A percentile compares a stretch with the other conserved stretches of the same genome.
phyloP scores from a whole-genome alignment of 2,113 vertebrate genomes.

The Fulica atra region DNA sequence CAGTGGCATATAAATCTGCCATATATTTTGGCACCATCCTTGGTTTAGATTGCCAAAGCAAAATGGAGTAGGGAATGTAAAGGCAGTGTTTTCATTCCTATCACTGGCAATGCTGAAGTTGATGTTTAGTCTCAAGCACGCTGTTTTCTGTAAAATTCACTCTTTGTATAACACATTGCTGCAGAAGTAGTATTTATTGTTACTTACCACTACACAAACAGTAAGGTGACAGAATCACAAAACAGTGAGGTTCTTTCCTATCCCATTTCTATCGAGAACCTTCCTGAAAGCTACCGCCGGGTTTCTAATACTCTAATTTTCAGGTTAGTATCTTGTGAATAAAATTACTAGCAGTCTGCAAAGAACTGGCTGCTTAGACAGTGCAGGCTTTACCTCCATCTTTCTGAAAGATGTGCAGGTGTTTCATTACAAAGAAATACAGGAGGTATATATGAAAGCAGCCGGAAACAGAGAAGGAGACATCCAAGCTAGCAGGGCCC shows the following conservation, averaged over 20 bases:
- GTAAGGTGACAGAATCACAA: not conserved
- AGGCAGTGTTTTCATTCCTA: not conserved
- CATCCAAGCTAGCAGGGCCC: not conserved
- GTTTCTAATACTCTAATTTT: not conserved
- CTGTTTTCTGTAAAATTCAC: not conserved
- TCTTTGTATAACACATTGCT: not conserved
- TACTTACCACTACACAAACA: constrained; percentile 2
- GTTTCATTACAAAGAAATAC: constrained; percentile 24
- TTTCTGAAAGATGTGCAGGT: not conserved
- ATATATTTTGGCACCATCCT: constrained; percentile 7
- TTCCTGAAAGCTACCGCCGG: not conserved
- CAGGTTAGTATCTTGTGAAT: not conserved
- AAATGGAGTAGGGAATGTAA: not conserved
- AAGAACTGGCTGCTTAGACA: not conserved
- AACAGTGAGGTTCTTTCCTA: not conserved
- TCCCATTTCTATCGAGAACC: not conserved
- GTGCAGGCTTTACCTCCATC: not conserved
- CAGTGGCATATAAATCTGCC: constrained; percentile 9
- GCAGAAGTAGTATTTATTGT: not conserved
- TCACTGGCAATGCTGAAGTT: not conserved
- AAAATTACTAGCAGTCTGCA: not conserved
- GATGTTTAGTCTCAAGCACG: not conserved
- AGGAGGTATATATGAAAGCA: not conserved
- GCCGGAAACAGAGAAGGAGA: not conserved
- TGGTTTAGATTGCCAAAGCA: not conserved